phyloP scores from a whole-genome alignment of 1,140 invertebrate genomes.

The Schlechtendalia chinensis region DNA sequence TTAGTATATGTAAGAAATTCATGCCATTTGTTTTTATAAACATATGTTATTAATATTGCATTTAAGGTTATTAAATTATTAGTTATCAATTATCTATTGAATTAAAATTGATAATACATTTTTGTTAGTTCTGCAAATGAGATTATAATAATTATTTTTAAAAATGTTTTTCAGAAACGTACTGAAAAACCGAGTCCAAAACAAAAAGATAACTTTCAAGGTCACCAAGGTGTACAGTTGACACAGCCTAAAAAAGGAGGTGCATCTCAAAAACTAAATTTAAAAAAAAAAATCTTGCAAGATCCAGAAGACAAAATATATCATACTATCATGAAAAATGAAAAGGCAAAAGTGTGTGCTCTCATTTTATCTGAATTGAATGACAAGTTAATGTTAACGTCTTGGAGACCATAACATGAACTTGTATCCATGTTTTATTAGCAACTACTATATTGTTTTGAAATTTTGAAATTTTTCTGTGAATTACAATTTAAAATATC shows the following conservation, averaged over 20 bases:
- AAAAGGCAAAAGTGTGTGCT: slow-evolving; percentile 59
- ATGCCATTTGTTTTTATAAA: background rate
- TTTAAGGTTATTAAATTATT: too few relatives aligned
- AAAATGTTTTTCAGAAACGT: slow-evolving; percentile 31
- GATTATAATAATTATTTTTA: background rate
- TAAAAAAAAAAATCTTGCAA: slow-evolving; percentile 23
- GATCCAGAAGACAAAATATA: slow-evolving; percentile 48
- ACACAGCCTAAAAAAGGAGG: slow-evolving; percentile 40
- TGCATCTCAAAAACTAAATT: slow-evolving; percentile 13
- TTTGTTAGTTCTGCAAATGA: too few relatives aligned
- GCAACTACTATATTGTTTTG: background rate
- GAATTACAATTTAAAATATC: slow-evolving; percentile 8
- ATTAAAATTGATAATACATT: too few relatives aligned
- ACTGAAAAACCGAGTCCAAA: slow-evolving; percentile 37
- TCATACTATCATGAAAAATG: slow-evolving; percentile 46
- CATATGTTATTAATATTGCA: background rate
- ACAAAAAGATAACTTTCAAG: slow-evolving; percentile 35
- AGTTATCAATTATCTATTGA: too few relatives aligned
- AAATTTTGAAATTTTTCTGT: background rate
- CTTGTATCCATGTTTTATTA: slow-evolving; percentile 9
- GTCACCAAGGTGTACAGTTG: slow-evolving; percentile 11
- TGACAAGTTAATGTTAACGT: slow-evolving; percentile 67
- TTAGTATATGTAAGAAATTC: background rate
- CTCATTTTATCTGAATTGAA: slow-evolving; percentile 72
- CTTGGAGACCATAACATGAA: slow-evolving; percentile 59